Evolutionary conservation across 2,797 vertebrate species (phyloP).

Genomic region (Poecilia velifera): DNA sequence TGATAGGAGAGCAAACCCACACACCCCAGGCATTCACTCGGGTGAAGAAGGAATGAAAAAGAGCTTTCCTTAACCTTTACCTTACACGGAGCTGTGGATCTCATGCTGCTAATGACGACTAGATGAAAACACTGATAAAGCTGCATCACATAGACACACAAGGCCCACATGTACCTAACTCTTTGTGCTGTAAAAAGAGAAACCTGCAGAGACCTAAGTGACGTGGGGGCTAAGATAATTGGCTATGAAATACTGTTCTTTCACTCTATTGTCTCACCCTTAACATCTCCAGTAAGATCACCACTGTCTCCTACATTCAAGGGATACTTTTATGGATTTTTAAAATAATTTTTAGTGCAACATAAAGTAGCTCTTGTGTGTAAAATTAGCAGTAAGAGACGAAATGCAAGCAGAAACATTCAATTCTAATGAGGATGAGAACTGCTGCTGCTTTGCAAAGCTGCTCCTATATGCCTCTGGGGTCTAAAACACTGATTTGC

Average conservation of each 20-base stretch:
- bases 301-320: conserved; percentile 51
- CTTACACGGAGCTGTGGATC: conserved; percentile 29
- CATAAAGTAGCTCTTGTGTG: conserved; percentile 29
- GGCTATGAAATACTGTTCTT: background rate
- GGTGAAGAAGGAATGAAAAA: conserved; percentile 26
- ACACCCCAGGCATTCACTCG: conserved; percentile 24
- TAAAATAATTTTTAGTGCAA: conserved; percentile 6
- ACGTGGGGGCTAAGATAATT: background rate
- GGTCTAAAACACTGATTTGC: conserved; percentile 7
- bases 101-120: conserved; percentile 23
- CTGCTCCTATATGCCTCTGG: conserved; percentile 33
- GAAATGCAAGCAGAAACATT: conserved; percentile 46
- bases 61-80: conserved; percentile 20
- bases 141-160: conserved; percentile 36
- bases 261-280: background rate
- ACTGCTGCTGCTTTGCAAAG: conserved; percentile 26
- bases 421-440: conserved; percentile 24
- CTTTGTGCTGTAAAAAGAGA: conserved; percentile 16
- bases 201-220: conserved; percentile 6
- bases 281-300: conserved; percentile 15
- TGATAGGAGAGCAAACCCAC: conserved; percentile 36
- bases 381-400: conserved; percentile 20
- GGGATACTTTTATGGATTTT: conserved; percentile 21
- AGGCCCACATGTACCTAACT: conserved; percentile 23
- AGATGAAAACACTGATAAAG: conserved; percentile 35